phyloP scores from a whole-genome alignment of 2,113 vertebrate genomes.

The Phalacrocorax brasilianus region DNA sequence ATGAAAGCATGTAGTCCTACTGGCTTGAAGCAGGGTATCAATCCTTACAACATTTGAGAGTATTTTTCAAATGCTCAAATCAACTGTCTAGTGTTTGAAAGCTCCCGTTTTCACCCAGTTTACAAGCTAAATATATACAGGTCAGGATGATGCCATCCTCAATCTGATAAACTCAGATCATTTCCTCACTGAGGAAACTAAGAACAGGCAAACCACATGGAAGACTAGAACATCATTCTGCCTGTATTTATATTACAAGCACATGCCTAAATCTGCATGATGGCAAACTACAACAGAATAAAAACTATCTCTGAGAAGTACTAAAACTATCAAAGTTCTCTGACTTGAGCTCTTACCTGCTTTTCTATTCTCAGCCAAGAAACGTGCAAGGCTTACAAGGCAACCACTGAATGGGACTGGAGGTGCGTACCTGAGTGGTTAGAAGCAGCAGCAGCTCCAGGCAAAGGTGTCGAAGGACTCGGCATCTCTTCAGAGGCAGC shows the following conservation, averaged over 20 bases:
- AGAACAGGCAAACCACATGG: not conserved
- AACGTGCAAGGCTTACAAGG: not conserved
- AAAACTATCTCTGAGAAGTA: not conserved
- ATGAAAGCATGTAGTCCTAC: not conserved
- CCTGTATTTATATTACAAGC: not conserved
- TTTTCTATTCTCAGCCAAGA: not conserved
- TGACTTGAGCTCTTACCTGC: not conserved
- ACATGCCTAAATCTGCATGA: not conserved
- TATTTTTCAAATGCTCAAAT: not conserved
- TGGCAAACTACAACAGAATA: not conserved
- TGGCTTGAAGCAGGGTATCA: not conserved
- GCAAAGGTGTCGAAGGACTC: fast-evolving
- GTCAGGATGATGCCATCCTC: not conserved
- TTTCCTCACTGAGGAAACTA: not conserved
- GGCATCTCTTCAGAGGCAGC: not conserved
- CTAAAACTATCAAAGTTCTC: not conserved
- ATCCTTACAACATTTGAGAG: not conserved
- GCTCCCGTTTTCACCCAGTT: not conserved
- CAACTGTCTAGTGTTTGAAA: not conserved
- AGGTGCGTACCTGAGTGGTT: not conserved
- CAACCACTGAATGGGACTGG: not conserved
- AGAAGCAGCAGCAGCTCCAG: not conserved
- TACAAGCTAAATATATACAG: not conserved
- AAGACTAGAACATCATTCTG: not conserved
- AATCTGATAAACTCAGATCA: not conserved